Percentiles rank a stretch among this genome's conserved stretches.
Conservation (phyloP, 2,797 vertebrate species). For the Brachyalestes nurse region DNA sequence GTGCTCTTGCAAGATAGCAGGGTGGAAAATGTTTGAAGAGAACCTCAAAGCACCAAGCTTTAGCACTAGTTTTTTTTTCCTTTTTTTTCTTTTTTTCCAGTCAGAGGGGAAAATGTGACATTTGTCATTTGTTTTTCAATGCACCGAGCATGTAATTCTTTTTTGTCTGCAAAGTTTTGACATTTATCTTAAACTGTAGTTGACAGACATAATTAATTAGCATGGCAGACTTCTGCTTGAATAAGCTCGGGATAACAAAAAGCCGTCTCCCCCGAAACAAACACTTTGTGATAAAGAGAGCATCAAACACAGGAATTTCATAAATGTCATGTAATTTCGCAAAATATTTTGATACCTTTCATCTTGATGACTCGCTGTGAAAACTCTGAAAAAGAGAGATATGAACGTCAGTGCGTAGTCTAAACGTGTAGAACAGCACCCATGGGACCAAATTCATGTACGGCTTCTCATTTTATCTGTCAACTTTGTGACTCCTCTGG, state of each 20-base stretch:
- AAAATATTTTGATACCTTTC: slow-evolving; percentile 46
- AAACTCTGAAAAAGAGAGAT: slow-evolving; percentile 41
- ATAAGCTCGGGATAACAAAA: slow-evolving; percentile 8
- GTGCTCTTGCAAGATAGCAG: not conserved
- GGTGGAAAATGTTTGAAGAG: not conserved
- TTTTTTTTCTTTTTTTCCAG: not conserved
- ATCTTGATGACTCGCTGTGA: slow-evolving; percentile 46
- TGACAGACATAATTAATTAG: slow-evolving; percentile 39
- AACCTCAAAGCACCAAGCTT: not conserved
- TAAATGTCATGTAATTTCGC: slow-evolving; percentile 47
- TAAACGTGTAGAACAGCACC: slow-evolving; percentile 46
- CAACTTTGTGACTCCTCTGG: slow-evolving; percentile 41
- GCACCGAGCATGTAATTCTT: slow-evolving; percentile 6
- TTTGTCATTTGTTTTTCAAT: not conserved
- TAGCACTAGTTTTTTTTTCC: not conserved
- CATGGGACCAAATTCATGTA: slow-evolving; percentile 46
- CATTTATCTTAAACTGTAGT: slow-evolving; percentile 33
- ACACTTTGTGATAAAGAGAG: slow-evolving; percentile 31
- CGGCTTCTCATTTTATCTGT: slow-evolving; percentile 53
- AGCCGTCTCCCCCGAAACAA: slow-evolving; percentile 4
- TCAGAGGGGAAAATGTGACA: not conserved
- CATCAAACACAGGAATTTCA: slow-evolving; percentile 42
- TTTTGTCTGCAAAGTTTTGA: slow-evolving; percentile 21
- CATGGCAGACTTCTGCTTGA: slow-evolving; percentile 15
- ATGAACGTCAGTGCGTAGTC: slow-evolving; percentile 32